A percentile compares a stretch with the other conserved stretches of the same genome.
Conservation (phyloP, 2,888 invertebrate species). For the Margaritifera margaritifera region DNA sequence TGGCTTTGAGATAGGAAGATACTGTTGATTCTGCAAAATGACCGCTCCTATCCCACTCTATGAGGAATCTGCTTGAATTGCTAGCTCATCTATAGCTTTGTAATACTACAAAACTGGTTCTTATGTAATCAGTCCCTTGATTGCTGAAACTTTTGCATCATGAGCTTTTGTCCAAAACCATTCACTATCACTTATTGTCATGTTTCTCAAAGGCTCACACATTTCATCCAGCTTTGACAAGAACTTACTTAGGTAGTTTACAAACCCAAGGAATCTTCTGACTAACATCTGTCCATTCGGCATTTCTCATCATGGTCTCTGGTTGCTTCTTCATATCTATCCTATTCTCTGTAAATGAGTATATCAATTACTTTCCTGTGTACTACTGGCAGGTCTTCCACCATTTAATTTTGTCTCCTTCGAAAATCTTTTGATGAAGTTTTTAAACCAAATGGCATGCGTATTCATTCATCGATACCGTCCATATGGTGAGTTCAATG, state of each 20-base stretch:
- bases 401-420: constrained; percentile 23
- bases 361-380: constrained; percentile 41
- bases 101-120: constrained; percentile 18
- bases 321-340: constrained; percentile 22
- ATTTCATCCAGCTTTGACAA: constrained; percentile 35
- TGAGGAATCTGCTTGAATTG: constrained; percentile 22
- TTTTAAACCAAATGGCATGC: constrained; percentile 42
- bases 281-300: constrained; percentile 23
- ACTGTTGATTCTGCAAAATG: constrained; percentile 12
- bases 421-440: constrained; percentile 37
- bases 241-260: constrained; percentile 38
- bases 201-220: constrained; percentile 31
- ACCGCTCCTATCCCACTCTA: constrained; percentile 23
- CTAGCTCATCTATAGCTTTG: constrained; percentile 18
- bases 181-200: constrained; percentile 8
- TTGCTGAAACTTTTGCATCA: constrained; percentile 1
- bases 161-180: background rate
- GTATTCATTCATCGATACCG: constrained; percentile 39
- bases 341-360: constrained; percentile 29
- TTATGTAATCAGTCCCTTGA: background rate
- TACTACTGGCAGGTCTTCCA: constrained; percentile 38
- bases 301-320: constrained; percentile 33
- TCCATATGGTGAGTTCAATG: constrained; percentile 40
- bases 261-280: constrained; percentile 32
- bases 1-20: no score